A percentile compares a stretch with the other conserved stretches of the same genome.
Evolutionary conservation across 2,888 invertebrate genomes (phyloP).

Genomic region (Torymus auratus): DNA sequence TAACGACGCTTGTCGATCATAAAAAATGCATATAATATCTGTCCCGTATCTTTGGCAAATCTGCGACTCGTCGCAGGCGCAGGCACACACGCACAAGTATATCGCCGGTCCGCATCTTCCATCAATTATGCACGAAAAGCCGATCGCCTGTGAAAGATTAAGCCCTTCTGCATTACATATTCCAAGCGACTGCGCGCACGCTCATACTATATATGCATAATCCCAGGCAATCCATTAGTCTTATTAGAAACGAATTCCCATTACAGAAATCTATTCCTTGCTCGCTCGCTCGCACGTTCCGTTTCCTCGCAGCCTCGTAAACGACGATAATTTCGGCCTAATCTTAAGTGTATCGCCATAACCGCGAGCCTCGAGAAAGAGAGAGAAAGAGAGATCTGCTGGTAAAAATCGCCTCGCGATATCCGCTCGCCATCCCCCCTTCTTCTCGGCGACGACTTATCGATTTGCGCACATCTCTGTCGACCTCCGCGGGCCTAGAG

Average conservation of each 20-base stretch:
- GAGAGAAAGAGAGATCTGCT: no score
- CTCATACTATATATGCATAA: slow-evolving; percentile 44
- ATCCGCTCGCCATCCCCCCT: neutral
- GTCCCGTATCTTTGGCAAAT: neutral
- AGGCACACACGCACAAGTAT: neutral
- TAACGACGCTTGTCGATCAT: slow-evolving; percentile 21
- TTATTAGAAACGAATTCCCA: slow-evolving; percentile 54
- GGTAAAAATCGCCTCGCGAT: no score
- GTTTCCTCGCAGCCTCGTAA: slow-evolving; percentile 26
- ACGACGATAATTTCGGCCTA: slow-evolving; percentile 56
- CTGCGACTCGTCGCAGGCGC: neutral
- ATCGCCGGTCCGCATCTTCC: slow-evolving; percentile 49
- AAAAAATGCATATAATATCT: slow-evolving; percentile 41
- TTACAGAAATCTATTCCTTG: slow-evolving; percentile 45
- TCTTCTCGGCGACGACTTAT: neutral
- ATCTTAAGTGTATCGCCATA: slow-evolving; percentile 57
- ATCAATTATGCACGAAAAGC: slow-evolving; percentile 53
- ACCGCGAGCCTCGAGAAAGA: slow-evolving; percentile 29
- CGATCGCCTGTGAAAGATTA: slow-evolving; percentile 55
- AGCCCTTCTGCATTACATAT: slow-evolving; percentile 35
- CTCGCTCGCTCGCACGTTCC: neutral
- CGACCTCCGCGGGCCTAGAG: slow-evolving; percentile 17
- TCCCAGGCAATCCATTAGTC: slow-evolving; percentile 54
- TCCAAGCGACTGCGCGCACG: neutral
- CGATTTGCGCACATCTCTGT: neutral